Evolutionary conservation across 2,113 vertebrate species (phyloP).

Genomic region (Polypterus senegalus): DNA sequence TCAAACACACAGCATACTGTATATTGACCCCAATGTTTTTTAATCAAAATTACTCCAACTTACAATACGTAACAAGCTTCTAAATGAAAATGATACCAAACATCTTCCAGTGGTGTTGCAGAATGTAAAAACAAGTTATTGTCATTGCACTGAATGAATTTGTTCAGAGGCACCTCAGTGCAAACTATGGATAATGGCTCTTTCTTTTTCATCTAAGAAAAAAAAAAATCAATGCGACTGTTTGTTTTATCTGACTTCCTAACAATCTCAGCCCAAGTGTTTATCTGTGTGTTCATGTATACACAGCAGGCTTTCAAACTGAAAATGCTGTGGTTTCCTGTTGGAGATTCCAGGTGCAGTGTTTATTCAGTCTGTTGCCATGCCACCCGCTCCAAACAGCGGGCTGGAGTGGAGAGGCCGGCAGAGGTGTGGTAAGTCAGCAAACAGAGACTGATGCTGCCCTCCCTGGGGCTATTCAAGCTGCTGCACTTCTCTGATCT

Average conservation of each 20-base stretch:
- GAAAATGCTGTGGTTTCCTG: conserved; percentile 43
- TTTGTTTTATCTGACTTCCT: conserved; percentile 3
- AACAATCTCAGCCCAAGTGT: background rate
- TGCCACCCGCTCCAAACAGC: conserved; percentile 48
- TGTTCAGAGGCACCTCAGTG: too few relatives aligned
- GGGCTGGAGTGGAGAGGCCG: conserved; percentile 22
- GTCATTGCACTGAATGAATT: too few relatives aligned
- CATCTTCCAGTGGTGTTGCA: too few relatives aligned
- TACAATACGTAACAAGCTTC: too few relatives aligned
- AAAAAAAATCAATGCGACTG: background rate
- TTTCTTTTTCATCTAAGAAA: too few relatives aligned
- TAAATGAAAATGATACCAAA: too few relatives aligned
- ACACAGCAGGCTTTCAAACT: conserved; percentile 31
- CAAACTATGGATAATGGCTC: too few relatives aligned
- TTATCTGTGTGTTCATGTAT: conserved; percentile 15
- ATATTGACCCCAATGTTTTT: too few relatives aligned
- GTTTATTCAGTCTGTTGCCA: conserved; percentile 39
- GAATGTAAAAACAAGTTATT: too few relatives aligned
- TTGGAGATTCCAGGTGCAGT: conserved; percentile 43
- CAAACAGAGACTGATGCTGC: conserved; percentile 23
- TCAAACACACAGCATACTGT: too few relatives aligned
- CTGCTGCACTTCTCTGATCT: conserved; percentile 16
- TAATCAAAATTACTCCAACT: too few relatives aligned
- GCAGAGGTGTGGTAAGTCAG: conserved; percentile 20
- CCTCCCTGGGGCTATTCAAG: conserved; percentile 23